phyloP scores from a whole-genome alignment of 2,113 vertebrate species.

The Morphnarchus princeps region DNA sequence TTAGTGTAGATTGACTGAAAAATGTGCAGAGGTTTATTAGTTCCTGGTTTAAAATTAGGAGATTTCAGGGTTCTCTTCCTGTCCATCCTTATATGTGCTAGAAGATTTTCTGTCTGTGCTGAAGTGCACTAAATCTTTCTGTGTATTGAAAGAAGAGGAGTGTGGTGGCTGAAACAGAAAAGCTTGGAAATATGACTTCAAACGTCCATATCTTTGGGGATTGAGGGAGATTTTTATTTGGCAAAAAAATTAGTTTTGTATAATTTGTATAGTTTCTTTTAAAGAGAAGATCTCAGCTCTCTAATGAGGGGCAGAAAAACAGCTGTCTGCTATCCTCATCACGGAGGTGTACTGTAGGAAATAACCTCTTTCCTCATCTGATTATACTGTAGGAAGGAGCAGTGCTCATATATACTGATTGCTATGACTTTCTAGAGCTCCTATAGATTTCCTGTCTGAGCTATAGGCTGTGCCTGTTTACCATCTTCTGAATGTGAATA shows the following conservation, averaged over 20 bases:
- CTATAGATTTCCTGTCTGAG: not conserved
- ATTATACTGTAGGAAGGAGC: not conserved
- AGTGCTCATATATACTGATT: not conserved
- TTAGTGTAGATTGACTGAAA: not conserved
- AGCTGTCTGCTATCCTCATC: not conserved
- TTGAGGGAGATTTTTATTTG: not conserved
- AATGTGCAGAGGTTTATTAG: not conserved
- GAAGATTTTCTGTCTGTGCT: not conserved
- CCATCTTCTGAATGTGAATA: not conserved
- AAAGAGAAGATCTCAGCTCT: not conserved
- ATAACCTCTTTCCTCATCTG: not conserved
- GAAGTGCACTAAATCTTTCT: not conserved
- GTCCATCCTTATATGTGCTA: fast-evolving
- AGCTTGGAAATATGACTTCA: not conserved
- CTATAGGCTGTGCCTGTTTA: not conserved
- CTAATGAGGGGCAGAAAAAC: not conserved
- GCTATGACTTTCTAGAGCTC: not conserved
- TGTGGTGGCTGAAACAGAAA: not conserved
- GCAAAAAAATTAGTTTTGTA: not conserved
- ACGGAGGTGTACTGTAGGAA: not conserved
- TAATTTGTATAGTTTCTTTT: not conserved
- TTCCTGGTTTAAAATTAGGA: not conserved
- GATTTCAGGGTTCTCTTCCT: not conserved
- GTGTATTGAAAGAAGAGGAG: not conserved
- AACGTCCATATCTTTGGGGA: not conserved